Evolutionary conservation across 2,113 vertebrate genomes (phyloP), one percentile per base, ranked within the genome.

Genomic region (Chaenogobius annularis): DNA sequence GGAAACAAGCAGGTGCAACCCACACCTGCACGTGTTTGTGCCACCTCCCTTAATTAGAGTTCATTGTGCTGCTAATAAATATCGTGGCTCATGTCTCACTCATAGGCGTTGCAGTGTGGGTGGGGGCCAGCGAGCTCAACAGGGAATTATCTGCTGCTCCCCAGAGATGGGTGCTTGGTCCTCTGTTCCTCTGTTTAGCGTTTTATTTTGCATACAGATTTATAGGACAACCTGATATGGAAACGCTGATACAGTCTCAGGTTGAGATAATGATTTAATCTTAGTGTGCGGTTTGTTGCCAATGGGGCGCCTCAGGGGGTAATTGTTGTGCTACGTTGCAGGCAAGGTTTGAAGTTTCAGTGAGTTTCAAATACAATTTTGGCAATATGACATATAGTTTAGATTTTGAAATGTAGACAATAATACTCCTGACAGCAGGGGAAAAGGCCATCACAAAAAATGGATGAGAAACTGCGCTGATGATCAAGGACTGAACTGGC

Each of bases 21-120:
- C 77, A 89, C 93, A 93, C 92, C 92, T 94, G 93, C 72, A 22
- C 56, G 74, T 73, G 11, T 78, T 78, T 58, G 75, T 77, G 89
- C 89, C 82, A 88, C 87, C 84, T 83, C 58, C 48, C 76, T 84
- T 92, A 92, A 93, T 93, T 94, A 91, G 86, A 92, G 91, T 90
- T 92, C 78, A 80, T 71, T 79, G 78, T 89, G 83, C 77, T 81
- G 67, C 84, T 91, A 91, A 92, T 94, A 88, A 93, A 92, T 91
- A 88, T 92, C 86, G 77, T 84, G 70, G 0, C 72, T 84, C 78
- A 62, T 77, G 78, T 80, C 64, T 83, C n/a, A 23, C 68, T 58
- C 80, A 59, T 65, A 19, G 23, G 74, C 52, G n/a, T 65, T 66
- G 68, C 68, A 14, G 47, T 69, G 78, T 87, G 89, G 78, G 90